Base-by-base conservation (phyloP, 2,888 invertebrate genomes). In the Zhengitettix transpicula region DNA sequence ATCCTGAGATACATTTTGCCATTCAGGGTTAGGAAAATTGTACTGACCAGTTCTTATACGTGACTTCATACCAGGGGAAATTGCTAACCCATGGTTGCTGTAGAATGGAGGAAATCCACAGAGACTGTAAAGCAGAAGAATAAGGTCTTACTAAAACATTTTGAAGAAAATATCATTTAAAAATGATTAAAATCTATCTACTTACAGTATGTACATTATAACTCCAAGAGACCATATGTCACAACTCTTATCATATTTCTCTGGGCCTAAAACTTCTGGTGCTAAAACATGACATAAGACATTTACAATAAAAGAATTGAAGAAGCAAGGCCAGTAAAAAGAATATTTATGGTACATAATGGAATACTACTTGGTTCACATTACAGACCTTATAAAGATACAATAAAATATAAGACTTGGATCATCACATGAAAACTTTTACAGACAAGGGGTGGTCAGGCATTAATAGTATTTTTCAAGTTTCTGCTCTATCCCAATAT, bases 31-130 rank as follows among this genome's bases (percentile, higher is more conserved):
- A 0, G 98, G 97, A 72, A 99, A 99, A 68, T 94, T 94, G 73
- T 96, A 99, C 72, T 98, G 95, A 0, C 99, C 99, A 56, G 92
- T 83, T 66, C 96, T 82, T 68, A 96, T 96, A 63, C 94, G 78
- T 73, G 89, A 94, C 73, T 98, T 99, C 99, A 99, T 99, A 9
- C 99, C 99, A 0, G 99, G 98, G 1, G 96, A 97, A 72, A 99
- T 98, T 47, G 98, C 95, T 58, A 94, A 79, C 0, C 98, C 99
- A 69, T 96, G 93, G 73, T 95, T 94, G 70, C 96, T 96, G 75
- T 97, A 99, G 77, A 99, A 99, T 1, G 99, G 99, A 10, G 99
- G 99, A 74, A 96, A 99, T 0, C 99, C 99, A 72, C 98, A 98
- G 63, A 99, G 78, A 67, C 81, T 81, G 66, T 55, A 14, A 14